A percentile compares a stretch with the other conserved stretches of the same genome.
Conservation (phyloP, 2,113 vertebrate genomes). For the Platysternon megacephalum region DNA sequence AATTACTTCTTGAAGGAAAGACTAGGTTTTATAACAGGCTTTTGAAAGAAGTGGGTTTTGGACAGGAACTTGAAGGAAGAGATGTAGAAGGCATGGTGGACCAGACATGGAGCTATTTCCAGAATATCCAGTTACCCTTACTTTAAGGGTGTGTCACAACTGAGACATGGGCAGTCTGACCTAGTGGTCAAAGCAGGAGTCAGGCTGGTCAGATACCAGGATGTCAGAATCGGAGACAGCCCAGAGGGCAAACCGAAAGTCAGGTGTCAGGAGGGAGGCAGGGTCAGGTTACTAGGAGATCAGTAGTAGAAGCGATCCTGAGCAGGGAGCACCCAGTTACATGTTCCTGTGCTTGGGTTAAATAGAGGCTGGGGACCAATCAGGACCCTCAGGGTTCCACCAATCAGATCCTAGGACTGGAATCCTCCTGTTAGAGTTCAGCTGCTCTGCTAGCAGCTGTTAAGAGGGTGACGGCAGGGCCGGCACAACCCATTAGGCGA, state of each 20-base stretch:
- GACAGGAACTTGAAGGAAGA: neutral
- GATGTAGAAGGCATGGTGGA: neutral
- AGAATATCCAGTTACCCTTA: neutral
- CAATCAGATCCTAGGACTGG: neutral
- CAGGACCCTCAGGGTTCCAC: neutral
- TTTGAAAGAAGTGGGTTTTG: neutral
- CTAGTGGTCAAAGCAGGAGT: neutral
- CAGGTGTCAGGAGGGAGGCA: neutral
- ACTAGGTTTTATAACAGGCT: neutral
- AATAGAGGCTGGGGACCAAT: neutral
- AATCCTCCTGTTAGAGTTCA: neutral
- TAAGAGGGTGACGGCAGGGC: too few relatives aligned
- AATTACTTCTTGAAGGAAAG: neutral
- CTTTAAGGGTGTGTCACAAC: neutral
- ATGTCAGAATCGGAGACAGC: too few relatives aligned
- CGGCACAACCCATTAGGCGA: too few relatives aligned
- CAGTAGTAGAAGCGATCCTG: neutral
- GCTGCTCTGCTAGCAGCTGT: neutral
- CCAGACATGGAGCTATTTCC: neutral
- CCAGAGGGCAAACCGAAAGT: neutral
- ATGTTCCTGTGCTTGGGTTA: neutral
- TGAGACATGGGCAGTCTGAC: too few relatives aligned
- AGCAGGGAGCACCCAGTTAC: neutral
- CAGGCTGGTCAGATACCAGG: neutral
- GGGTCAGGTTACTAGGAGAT: neutral